Percentiles rank a stretch among this genome's conserved stretches.
Evolutionary conservation across 2,888 invertebrate species (phyloP).

Genomic region (Brachynemurus nebulosus): DNA sequence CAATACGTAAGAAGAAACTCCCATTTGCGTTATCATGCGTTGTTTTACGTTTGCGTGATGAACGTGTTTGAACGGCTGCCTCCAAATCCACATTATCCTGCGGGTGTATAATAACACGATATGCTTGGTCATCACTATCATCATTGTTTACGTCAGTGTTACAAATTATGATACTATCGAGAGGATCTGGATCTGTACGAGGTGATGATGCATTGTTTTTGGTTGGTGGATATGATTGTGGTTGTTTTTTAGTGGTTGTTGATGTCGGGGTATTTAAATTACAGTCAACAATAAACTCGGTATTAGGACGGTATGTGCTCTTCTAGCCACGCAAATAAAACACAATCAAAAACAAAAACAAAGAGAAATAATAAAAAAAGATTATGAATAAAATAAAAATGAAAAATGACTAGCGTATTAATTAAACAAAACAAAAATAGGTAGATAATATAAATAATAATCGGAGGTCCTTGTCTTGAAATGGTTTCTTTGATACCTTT

Average conservation of each 20-base stretch:
- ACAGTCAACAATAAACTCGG: constrained; percentile 33
- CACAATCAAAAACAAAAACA: constrained; percentile 22
- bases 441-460: neutral
- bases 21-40: constrained; percentile 86
- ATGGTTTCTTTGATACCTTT: neutral
- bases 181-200: constrained; percentile 14
- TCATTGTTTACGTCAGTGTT: neutral
- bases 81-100: constrained; percentile 59
- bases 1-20: constrained; percentile 84
- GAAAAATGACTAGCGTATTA: constrained; percentile 5
- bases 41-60: constrained; percentile 64
- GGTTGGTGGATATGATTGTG: neutral
- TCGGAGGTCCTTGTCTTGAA: neutral
- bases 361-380: constrained; percentile 17
- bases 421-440: neutral
- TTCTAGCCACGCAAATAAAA: constrained; percentile 25
- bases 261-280: constrained; percentile 23
- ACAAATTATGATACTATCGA: constrained; percentile 14
- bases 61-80: constrained; percentile 44
- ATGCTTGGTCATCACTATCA: constrained; percentile 10
- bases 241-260: neutral
- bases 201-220: constrained; percentile 9
- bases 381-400: constrained; percentile 12
- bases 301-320: constrained; percentile 35
- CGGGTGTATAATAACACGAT: constrained; percentile 13